phyloP scores from a whole-genome alignment of 2,797 vertebrate genomes.

The Semotilus atromaculatus region DNA sequence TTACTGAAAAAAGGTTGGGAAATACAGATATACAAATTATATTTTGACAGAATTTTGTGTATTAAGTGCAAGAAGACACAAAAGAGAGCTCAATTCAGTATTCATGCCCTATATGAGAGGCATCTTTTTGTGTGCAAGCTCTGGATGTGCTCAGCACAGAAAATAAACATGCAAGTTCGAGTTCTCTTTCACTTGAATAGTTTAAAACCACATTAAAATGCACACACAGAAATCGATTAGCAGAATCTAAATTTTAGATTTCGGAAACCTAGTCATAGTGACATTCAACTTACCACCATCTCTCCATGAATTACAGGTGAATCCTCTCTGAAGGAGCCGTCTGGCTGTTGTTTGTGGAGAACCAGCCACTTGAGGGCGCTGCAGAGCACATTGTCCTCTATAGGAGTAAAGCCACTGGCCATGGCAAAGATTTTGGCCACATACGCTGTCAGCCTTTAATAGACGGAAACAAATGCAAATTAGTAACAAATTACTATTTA shows the following conservation, averaged over 20 bases:
- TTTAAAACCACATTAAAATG: too few relatives aligned
- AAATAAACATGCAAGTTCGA: too few relatives aligned
- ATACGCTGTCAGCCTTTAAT: slow-evolving; percentile 86
- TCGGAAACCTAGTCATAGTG: not conserved
- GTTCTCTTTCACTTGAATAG: too few relatives aligned
- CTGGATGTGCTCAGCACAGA: too few relatives aligned
- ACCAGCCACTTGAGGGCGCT: slow-evolving; percentile 85
- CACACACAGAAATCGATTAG: not conserved
- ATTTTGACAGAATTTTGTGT: too few relatives aligned
- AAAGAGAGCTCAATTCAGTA: too few relatives aligned
- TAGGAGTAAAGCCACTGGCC: slow-evolving; percentile 68
- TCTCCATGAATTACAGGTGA: slow-evolving; percentile 63
- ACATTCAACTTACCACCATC: slow-evolving; percentile 74
- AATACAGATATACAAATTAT: too few relatives aligned
- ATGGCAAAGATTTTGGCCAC: slow-evolving; percentile 88
- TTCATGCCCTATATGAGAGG: too few relatives aligned
- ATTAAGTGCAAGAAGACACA: too few relatives aligned
- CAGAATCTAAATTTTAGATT: not conserved
- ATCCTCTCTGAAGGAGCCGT: slow-evolving; percentile 77
- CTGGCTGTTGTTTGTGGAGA: slow-evolving; percentile 75
- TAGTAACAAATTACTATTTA: not conserved
- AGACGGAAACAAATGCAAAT: not conserved
- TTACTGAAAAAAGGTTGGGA: too few relatives aligned
- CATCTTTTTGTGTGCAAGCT: too few relatives aligned
- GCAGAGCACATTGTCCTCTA: slow-evolving; percentile 74